Percentiles rank a stretch among this genome's conserved stretches.
These are phyloP conservation scores for Magallana angulata DNA, from an alignment of 1,140 invertebrate species.

Conservation along the genomic window DNA sequence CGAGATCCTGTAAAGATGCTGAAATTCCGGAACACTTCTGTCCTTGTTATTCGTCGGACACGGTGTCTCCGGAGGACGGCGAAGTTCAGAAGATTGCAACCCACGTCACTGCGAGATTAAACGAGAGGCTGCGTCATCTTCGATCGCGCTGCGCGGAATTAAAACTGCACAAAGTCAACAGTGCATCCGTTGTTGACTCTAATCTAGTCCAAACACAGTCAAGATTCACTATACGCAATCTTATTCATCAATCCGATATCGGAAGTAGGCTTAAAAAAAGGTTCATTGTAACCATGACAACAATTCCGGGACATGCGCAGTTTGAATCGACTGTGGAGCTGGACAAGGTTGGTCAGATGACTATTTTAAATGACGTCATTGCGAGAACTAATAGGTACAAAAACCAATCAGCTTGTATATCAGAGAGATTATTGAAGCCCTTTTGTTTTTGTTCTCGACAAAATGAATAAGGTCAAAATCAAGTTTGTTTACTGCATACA, in stretches of 20 bases:
- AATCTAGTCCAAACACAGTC: constrained; percentile 51
- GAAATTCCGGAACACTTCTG: constrained; percentile 59
- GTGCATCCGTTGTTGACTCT: constrained; percentile 46
- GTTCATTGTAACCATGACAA: constrained; percentile 68
- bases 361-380: constrained; percentile 71
- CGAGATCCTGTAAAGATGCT: constrained; percentile 57
- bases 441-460: constrained; percentile 21
- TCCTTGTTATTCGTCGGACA: constrained; percentile 56
- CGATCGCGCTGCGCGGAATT: constrained; percentile 43
- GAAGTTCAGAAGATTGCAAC: constrained; percentile 43
- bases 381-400: constrained; percentile 75
- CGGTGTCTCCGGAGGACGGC: constrained; percentile 16
- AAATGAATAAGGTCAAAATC: no score
- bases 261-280: constrained; percentile 52
- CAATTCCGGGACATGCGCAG: constrained; percentile 69
- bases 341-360: constrained; percentile 44
- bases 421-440: constrained; percentile 29
- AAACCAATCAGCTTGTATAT: constrained; percentile 73
- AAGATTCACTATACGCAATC: constrained; percentile 53
- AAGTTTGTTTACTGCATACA: no score
- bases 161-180: constrained; percentile 47
- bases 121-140: constrained; percentile 48
- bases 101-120: constrained; percentile 49
- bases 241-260: constrained; percentile 54
- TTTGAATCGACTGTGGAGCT: constrained; percentile 72